A percentile compares a stretch with the other conserved stretches of the same genome.
phyloP scores from a whole-genome alignment of 2,113 vertebrate species.

The Halcyon senegalensis region DNA sequence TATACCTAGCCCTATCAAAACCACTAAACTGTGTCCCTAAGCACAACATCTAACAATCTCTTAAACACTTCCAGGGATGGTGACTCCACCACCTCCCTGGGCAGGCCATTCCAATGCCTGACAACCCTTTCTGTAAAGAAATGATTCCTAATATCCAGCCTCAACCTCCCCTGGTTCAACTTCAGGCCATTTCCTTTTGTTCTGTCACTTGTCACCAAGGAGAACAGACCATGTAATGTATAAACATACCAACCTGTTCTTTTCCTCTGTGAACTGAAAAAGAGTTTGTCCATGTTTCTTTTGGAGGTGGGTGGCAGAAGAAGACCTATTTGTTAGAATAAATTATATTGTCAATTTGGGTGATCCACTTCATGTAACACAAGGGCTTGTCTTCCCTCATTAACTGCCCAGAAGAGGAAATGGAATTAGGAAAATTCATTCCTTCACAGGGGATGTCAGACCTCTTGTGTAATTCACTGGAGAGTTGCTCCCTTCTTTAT shows the following conservation, averaged over 20 bases:
- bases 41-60: too few species aligned
- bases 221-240: too few species aligned
- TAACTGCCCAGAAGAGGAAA: neutral
- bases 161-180: too few species aligned
- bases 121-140: too few species aligned
- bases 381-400: neutral
- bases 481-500: neutral
- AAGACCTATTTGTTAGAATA: neutral
- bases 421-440: neutral
- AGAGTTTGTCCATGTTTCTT: neutral
- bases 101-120: too few species aligned
- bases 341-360: neutral
- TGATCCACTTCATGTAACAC: neutral
- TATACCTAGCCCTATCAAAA: too few species aligned
- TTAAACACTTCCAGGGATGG: too few species aligned
- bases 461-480: neutral
- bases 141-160: too few species aligned
- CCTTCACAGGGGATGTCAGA: neutral
- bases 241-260: neutral
- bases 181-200: too few species aligned
- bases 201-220: too few species aligned
- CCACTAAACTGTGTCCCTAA: too few species aligned
- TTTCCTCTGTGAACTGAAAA: neutral
- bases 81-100: too few species aligned
- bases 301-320: neutral